phyloP scores from a whole-genome alignment of 2,888 invertebrate genomes.

The Eilema caniola region DNA sequence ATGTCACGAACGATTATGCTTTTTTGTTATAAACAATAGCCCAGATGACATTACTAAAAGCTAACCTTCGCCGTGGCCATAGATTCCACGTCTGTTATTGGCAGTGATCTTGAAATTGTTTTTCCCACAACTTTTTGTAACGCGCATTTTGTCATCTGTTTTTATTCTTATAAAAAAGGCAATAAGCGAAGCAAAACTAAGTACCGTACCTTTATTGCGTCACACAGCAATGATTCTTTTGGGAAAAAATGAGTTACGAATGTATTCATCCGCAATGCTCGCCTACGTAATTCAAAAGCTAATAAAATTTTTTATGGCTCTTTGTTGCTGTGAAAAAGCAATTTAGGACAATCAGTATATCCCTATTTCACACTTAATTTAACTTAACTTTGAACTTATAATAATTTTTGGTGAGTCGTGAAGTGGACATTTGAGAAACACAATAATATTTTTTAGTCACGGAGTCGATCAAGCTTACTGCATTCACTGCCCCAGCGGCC shows the following conservation, averaged over 20 bases:
- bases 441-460: slow-evolving; percentile 4
- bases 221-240: slow-evolving; percentile 60
- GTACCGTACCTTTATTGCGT: slow-evolving; percentile 61
- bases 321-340: slow-evolving; percentile 53
- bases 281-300: slow-evolving; percentile 56
- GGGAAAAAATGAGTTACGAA: slow-evolving; percentile 60
- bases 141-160: slow-evolving; percentile 60
- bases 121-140: slow-evolving; percentile 63
- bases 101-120: slow-evolving; percentile 81
- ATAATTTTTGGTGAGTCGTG: slow-evolving; percentile 32
- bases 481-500: neutral
- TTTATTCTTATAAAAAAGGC: slow-evolving; percentile 61
- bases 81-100: slow-evolving; percentile 69
- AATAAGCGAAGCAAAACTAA: slow-evolving; percentile 58
- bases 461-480: neutral
- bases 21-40: slow-evolving; percentile 41
- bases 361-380: slow-evolving; percentile 54
- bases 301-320: slow-evolving; percentile 56
- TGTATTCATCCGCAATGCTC: slow-evolving; percentile 56
- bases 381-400: slow-evolving; percentile 51
- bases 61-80: slow-evolving; percentile 63
- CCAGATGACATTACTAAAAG: slow-evolving; percentile 31
- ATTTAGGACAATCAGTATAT: slow-evolving; percentile 57
- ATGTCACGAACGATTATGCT: slow-evolving; percentile 44
- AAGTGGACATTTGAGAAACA: slow-evolving; percentile 15